Base-by-base conservation (phyloP, 2,797 vertebrate genomes). In the Myiothlypis chrysogaster region DNA sequence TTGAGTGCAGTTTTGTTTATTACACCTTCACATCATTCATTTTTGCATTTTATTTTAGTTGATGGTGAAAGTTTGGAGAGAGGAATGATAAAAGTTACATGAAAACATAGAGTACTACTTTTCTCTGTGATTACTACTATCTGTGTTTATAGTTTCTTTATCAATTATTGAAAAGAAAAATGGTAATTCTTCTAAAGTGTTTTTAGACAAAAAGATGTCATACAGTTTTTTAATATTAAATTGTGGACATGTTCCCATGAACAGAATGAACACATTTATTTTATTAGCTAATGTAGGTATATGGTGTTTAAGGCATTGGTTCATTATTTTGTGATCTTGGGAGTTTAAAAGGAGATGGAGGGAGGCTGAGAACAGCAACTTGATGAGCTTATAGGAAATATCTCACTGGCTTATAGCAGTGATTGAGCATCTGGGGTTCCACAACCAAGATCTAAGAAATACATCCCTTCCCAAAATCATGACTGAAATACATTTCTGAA, bases 401-500 rank as follows among this genome's bases (percentile, higher is more conserved):
- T 7, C 23, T 94, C 39, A 18, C 25, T 50, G 24, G 23, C 47
- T 93, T 52, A 57, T 52, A 71, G 53, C 68, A 52, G 34, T 43
- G 53, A 35, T 60, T 53, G 72, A 41, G 34, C 1, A 3, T 64
- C 24, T 56, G 39, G n/a, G 52, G 30, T 76, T 94, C 57, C 21
- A 34, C 2, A 20, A 8, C 21, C 18, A 50, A 83, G 43, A 76
- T 19, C 20, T 70, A 32, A 61, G 64, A 91, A 71, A 56, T 68
- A 28, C 14, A 68, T 43, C 37, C 56, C 71, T 59, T 89, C 84
- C 30, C 60, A 65, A 86, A 16, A 11, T 63, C 28, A 8, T 52
- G 41, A 65, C 56, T 75, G 83, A 91, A 94, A 83, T 71, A 69
- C 10, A 79, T 82, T 71, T 93, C 71, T 86, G 89, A 93, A 97